phyloP scores from a whole-genome alignment of 2,888 invertebrate genomes.

The Cantharis nigra region DNA sequence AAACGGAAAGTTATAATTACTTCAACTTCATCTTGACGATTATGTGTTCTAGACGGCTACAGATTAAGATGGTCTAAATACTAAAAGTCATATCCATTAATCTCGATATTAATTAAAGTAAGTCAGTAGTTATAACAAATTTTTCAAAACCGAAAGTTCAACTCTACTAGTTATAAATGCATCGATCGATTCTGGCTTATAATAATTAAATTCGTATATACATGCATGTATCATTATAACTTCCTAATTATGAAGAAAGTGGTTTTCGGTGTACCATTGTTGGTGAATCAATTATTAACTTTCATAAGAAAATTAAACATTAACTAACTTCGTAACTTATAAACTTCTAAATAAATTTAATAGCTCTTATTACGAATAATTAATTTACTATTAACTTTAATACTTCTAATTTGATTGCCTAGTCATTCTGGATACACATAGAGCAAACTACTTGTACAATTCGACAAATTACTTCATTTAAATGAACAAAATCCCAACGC shows the following conservation, averaged over 20 bases:
- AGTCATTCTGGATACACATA: not conserved
- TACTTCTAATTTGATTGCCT: not conserved
- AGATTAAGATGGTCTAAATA: slow-evolving; percentile 29
- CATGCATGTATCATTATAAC: not conserved
- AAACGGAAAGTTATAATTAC: slow-evolving; percentile 32
- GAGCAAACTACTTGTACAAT: not conserved
- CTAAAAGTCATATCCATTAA: slow-evolving; percentile 28
- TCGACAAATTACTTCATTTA: not conserved
- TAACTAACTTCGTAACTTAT: not conserved
- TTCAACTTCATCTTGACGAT: slow-evolving; percentile 30
- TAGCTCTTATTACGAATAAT: not conserved
- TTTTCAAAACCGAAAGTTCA: slow-evolving; percentile 1
- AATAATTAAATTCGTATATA: not conserved
- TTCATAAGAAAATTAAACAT: not conserved
- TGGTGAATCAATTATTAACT: not conserved
- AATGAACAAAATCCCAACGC: not conserved
- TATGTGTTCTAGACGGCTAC: slow-evolving; percentile 30
- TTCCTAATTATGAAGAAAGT: not conserved
- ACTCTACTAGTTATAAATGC: not conserved
- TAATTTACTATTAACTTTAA: not conserved
- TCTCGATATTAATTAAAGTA: slow-evolving; percentile 29
- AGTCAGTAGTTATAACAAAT: slow-evolving; percentile 8
- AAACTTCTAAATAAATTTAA: not conserved
- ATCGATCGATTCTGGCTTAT: not conserved
- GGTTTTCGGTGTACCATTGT: not conserved